These are phyloP conservation scores for Drosophila sucinea DNA, from an alignment of 1,140 invertebrate species.

Conservation along the genomic window DNA sequence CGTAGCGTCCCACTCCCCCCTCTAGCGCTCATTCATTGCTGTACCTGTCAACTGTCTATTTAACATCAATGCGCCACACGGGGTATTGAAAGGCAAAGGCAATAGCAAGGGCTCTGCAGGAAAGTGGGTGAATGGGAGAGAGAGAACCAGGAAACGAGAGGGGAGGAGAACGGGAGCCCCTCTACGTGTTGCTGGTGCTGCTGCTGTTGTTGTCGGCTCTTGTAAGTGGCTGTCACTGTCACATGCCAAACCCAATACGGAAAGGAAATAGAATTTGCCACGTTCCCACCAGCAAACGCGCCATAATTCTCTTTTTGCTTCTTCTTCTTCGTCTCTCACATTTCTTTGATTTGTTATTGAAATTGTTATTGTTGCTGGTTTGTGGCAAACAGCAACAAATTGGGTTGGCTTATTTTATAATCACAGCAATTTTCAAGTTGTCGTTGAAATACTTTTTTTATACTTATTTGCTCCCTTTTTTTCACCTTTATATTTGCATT, in stretches of 20 bases:
- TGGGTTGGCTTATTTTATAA: conserved; percentile 69
- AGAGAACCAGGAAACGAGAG: neutral
- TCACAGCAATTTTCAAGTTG: conserved; percentile 57
- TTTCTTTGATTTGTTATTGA: conserved; percentile 66
- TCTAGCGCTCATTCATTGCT: neutral
- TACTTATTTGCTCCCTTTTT: conserved; percentile 2
- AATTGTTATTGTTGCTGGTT: conserved; percentile 66
- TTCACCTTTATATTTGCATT: conserved; percentile 48
- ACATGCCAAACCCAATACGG: conserved; percentile 51
- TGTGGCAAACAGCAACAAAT: conserved; percentile 23
- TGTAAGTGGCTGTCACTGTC: conserved; percentile 63
- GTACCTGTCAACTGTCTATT: conserved; percentile 15
- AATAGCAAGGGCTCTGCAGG: neutral
- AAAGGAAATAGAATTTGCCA: conserved; percentile 28
- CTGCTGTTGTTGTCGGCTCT: conserved; percentile 23
- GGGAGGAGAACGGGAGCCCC: neutral
- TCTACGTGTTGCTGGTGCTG: conserved; percentile 1
- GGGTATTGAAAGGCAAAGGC: neutral
- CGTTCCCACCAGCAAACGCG: conserved; percentile 7
- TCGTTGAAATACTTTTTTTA: conserved; percentile 35
- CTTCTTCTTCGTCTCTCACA: conserved; percentile 25
- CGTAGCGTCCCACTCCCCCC: neutral
- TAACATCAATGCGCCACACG: conserved; percentile 9
- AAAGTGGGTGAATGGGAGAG: neutral
- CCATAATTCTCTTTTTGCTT: conserved; percentile 6